Evolutionary conservation across 2,888 invertebrate genomes (phyloP).

Genomic region (Linnaemya vulpina): DNA sequence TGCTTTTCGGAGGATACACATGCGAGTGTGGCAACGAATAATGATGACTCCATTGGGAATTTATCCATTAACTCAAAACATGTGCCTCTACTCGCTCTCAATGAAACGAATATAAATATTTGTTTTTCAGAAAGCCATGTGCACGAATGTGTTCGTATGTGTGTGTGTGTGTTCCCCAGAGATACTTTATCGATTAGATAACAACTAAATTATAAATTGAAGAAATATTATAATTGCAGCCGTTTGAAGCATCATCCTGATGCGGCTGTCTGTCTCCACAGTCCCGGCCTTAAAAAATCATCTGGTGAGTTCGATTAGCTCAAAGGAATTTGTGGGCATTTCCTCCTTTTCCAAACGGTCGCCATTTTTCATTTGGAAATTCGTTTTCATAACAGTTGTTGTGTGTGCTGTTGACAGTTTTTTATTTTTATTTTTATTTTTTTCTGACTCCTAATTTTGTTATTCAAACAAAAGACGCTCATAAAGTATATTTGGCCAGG

Average conservation of each 20-base stretch:
- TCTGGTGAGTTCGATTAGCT: conserved; percentile 27
- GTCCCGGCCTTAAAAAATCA: neutral
- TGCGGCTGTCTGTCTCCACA: neutral
- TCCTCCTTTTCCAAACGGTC: conserved; percentile 11
- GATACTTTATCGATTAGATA: conserved; percentile 60
- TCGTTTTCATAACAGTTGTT: conserved; percentile 52
- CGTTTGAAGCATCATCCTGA: neutral
- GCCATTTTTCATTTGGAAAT: conserved; percentile 1
- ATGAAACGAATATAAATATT: conserved; percentile 5
- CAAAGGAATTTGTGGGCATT: conserved; percentile 20
- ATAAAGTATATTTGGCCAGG: conserved; percentile 52
- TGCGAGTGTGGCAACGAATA: no score
- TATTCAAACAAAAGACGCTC: conserved; percentile 39
- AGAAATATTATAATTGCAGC: conserved; percentile 51
- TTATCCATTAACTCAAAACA: conserved; percentile 47
- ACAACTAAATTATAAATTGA: conserved; percentile 64
- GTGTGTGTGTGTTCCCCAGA: neutral
- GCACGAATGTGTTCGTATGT: neutral
- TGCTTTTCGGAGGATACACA: conserved; percentile 42
- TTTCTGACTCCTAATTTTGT: neutral
- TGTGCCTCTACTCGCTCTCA: conserved; percentile 36
- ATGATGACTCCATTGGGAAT: conserved; percentile 61
- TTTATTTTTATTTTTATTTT: neutral
- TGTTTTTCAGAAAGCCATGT: conserved; percentile 1
- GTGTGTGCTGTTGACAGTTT: conserved; percentile 42